phyloP scores from a whole-genome alignment of 2,888 invertebrate genomes.

The Gari tellinella region DNA sequence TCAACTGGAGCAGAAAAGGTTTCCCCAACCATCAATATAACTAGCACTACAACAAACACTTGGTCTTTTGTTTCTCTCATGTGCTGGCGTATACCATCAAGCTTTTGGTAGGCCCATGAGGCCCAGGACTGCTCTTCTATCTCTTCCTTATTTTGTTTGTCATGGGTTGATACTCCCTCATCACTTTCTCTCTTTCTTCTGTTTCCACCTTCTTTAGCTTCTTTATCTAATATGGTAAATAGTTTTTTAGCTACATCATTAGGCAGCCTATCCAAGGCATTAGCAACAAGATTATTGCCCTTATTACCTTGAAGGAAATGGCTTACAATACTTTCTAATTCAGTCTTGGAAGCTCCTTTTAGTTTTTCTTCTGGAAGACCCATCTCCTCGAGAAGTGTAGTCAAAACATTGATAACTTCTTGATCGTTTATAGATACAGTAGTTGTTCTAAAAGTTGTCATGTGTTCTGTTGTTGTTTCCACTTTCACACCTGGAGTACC shows the following conservation, averaged over 20 bases:
- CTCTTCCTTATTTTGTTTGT: background rate
- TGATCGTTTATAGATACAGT: too few relatives aligned
- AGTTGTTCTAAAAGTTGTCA: too few relatives aligned
- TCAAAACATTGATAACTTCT: background rate
- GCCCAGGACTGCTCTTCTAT: constrained; percentile 3
- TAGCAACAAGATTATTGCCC: background rate
- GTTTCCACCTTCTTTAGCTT: constrained; percentile 7
- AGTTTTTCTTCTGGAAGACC: background rate
- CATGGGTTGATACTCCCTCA: background rate
- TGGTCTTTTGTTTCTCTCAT: constrained; percentile 57
- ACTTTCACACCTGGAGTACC: too few relatives aligned
- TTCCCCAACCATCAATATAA: constrained; percentile 77
- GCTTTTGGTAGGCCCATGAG: constrained; percentile 6
- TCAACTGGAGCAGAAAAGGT: constrained; percentile 76
- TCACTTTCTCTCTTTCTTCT: background rate
- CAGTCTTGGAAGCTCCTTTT: background rate
- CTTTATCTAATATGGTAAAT: constrained; percentile 12
- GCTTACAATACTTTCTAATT: background rate
- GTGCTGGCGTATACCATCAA: constrained; percentile 59
- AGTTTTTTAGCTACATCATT: constrained; percentile 36
- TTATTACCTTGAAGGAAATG: background rate
- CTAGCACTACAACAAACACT: constrained; percentile 74
- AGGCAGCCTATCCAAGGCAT: constrained; percentile 25
- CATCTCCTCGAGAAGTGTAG: background rate
- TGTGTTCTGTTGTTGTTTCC: too few relatives aligned